Percentiles rank a stretch among this genome's conserved stretches.
Conservation (phyloP, 1,140 invertebrate species). For the roundworm (Caenorhabditis elegans) region WBcel235 BX284602.5:10008501-10009000, state of each 20-base stretch:
- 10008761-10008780: background rate
- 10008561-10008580: background rate
- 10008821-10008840: background rate
- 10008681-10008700: background rate
- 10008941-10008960: background rate
- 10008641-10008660: background rate
- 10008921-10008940: background rate
- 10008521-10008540: background rate
- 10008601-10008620: background rate
- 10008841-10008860: background rate
- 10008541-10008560: background rate
- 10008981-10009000: slow-evolving; percentile 1
- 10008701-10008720: background rate
- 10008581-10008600: no score
- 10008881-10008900: background rate
- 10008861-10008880: background rate
- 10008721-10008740: background rate
- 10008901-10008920: background rate
- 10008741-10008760: background rate
- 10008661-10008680: background rate
- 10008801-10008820: no score
- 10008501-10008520: background rate
- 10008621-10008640: background rate
- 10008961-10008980: background rate
- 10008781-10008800: background rate